Evolutionary conservation across 2,888 invertebrate species (phyloP).

Genomic region (Temnothorax ravouxi): DNA sequence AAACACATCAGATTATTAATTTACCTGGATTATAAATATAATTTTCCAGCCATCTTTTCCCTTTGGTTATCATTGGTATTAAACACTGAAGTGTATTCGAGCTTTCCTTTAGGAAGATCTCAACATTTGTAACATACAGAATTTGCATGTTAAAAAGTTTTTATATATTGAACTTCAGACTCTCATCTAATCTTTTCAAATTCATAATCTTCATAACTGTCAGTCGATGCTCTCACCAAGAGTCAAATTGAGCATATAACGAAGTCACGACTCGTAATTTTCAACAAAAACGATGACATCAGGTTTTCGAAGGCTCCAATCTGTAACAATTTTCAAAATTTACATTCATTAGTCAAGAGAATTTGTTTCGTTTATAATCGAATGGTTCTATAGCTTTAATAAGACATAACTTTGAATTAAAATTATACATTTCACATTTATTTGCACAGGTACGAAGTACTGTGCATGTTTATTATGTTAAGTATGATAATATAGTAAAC

Average conservation of each 20-base stretch:
- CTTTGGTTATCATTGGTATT: neutral
- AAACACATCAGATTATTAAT: neutral
- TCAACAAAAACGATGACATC: too few species aligned
- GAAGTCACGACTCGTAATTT: too few species aligned
- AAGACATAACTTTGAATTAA: neutral
- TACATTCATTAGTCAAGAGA: neutral
- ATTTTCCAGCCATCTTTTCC: neutral
- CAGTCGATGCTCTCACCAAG: too few species aligned
- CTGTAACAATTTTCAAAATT: constrained; percentile 15
- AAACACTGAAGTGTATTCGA: neutral
- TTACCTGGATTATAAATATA: neutral
- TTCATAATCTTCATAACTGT: neutral
- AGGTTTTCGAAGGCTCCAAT: neutral
- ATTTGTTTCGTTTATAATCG: neutral
- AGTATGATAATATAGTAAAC: too few species aligned
- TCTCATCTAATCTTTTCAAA: neutral
- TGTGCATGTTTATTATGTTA: too few species aligned
- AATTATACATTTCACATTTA: neutral
- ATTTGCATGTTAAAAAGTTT: neutral
- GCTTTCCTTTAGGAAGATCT: neutral
- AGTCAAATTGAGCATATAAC: too few species aligned
- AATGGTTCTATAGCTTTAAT: neutral
- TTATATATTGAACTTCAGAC: neutral
- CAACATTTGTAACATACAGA: neutral
- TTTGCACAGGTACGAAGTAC: too few species aligned